Base-by-base conservation (phyloP, 2,113 vertebrate species). In the Tringa solitaria region DNA sequence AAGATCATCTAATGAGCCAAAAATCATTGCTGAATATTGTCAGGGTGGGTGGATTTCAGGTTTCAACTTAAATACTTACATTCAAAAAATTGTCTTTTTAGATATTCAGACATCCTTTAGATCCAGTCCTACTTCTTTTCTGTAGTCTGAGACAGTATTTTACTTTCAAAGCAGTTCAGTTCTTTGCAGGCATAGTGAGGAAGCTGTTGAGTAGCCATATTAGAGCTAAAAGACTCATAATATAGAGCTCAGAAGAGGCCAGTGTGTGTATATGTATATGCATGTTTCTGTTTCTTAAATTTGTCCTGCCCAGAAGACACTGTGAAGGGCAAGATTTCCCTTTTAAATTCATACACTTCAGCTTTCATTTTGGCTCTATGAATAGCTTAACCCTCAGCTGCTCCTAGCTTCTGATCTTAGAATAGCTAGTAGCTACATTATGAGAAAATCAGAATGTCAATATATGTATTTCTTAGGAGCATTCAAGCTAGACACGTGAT, bases 391-490 rank as follows among this genome's bases (percentile, higher is more conserved):
- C 84, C 57, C 86, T 94, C 88, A 95, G 67, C 41, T 85, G 90
- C 72, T 83, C 79, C 90, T 94, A 53, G 72, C 57, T 84, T 84
- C 69, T 95, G 32, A 35, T 79, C 64, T 88, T 90, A 79, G 59
- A 87, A 95, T 81, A 93, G 91, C 95, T 95, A 59, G 73, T 96
- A 95, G 95, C 94, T 96, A 97, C 53, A 90, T 94, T 95, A 90
- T 86, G 63, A 84, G 91, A 84, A 94, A 95, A 95, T 64, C 86
- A 91, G 75, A 90, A 93, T 90, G 91, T 95, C 96, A 94, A 91
- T 97, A 93, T 14, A 10, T 78, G 61, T 93, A 81, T 95, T 90
- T 94, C 74, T 95, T 79, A 61, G 37, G 73, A 95, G 10, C 59
- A 87, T 69, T 79, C 74, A 75, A 75, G 46, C 14, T 61, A 95